phyloP scores from a whole-genome alignment of 1,140 invertebrate genomes.

The Diabrotica virgifera region DNA sequence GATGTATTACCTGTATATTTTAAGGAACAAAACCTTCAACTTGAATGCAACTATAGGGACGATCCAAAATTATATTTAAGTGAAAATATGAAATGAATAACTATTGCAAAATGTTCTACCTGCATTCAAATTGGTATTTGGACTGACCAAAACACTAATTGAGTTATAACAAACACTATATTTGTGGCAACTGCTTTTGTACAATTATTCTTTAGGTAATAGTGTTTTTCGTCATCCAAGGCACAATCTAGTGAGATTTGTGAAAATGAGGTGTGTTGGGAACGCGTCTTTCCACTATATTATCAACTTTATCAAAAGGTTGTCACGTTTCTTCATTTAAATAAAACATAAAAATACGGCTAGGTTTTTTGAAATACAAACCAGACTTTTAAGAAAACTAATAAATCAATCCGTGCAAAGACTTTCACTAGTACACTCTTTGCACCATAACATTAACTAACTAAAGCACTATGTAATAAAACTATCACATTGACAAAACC shows the following conservation, averaged over 20 bases:
- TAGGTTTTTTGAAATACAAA: not conserved
- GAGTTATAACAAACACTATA: not conserved
- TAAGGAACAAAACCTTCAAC: constrained; percentile 11
- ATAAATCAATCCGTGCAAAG: not conserved
- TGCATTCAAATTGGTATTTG: constrained; percentile 9
- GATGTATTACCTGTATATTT: constrained; percentile 20
- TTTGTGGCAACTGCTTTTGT: not conserved
- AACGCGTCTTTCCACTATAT: constrained; percentile 7
- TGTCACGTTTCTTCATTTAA: constrained; percentile 5
- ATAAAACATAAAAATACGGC: not conserved
- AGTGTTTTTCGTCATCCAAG: constrained; percentile 3
- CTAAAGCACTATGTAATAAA: not conserved
- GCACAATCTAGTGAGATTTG: constrained; percentile 6
- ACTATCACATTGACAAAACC: not conserved
- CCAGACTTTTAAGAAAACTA: not conserved
- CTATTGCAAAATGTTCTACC: not conserved
- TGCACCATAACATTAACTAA: not conserved
- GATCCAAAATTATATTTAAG: not conserved
- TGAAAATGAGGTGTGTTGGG: constrained; percentile 12
- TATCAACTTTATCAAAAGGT: constrained; percentile 3
- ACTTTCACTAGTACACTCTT: not conserved
- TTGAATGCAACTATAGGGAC: constrained; percentile 12
- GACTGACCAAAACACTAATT: constrained; percentile 11
- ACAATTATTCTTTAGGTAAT: constrained; percentile 4
- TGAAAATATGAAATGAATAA: not conserved